Percentiles rank a stretch among this genome's conserved stretches.
Conservation (phyloP, 2,113 vertebrate species). For the Lampris megalopsis region DNA sequence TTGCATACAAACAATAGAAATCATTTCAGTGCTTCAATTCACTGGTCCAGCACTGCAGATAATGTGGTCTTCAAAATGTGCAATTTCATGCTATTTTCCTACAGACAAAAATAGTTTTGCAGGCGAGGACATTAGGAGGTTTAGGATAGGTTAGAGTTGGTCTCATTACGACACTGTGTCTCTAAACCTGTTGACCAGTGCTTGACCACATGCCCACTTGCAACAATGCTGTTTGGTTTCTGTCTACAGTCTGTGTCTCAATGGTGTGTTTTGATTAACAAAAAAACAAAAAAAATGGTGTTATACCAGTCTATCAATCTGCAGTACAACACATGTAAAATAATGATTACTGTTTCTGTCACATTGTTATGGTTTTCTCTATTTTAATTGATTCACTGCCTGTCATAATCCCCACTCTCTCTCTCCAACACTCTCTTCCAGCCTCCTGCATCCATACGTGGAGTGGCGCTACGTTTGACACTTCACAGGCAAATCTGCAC, state of each 20-base stretch:
- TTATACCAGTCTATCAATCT: conserved; percentile 53
- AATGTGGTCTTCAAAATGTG: no score
- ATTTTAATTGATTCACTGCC: conserved; percentile 45
- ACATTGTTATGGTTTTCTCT: conserved; percentile 45
- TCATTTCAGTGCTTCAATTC: no score
- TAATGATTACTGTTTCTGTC: conserved; percentile 33
- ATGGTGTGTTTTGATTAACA: conserved; percentile 62
- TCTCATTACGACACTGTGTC: conserved; percentile 45
- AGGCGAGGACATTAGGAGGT: no score
- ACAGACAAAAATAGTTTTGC: no score
- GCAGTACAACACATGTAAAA: conserved; percentile 45
- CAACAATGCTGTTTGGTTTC: conserved; percentile 38
- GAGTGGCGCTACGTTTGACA: conserved; percentile 42
- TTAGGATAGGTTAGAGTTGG: not conserved
- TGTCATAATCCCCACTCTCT: conserved; percentile 8
- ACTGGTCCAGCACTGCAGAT: no score
- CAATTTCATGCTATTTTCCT: no score
- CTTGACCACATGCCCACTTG: conserved; percentile 38
- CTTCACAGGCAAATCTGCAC: conserved; percentile 37
- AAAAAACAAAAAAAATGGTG: conserved; percentile 54
- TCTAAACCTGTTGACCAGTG: conserved; percentile 37
- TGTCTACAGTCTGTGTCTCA: conserved; percentile 39
- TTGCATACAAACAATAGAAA: not conserved
- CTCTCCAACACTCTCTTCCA: not conserved
- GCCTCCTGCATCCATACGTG: not conserved